Evolutionary conservation across 2,113 vertebrate species (phyloP).

Genomic region (Bos javanicus): DNA sequence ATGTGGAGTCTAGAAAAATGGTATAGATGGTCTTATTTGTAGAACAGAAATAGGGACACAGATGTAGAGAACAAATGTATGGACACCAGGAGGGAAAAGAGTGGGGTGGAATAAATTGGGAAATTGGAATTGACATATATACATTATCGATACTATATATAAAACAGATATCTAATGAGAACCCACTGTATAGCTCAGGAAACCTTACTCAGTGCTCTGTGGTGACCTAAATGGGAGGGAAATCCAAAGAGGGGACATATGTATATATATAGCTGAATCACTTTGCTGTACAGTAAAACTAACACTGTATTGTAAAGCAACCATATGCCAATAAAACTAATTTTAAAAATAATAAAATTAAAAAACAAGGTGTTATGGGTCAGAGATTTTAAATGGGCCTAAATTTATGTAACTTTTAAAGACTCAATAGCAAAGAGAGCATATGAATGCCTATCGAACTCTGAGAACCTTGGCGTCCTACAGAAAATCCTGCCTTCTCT

Average conservation of each 20-base stretch:
- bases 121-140: neutral
- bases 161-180: neutral
- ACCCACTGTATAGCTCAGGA: neutral
- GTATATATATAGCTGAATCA: neutral
- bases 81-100: neutral
- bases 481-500: constrained; percentile 18
- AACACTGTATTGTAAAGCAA: neutral
- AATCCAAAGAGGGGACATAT: neutral
- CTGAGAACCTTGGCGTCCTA: neutral
- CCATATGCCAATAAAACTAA: neutral
- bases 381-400: neutral
- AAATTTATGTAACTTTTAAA: neutral
- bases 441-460: neutral
- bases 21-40: neutral
- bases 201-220: neutral
- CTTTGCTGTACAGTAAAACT: neutral
- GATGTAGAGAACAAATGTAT: neutral
- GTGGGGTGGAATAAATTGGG: neutral
- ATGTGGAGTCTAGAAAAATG: neutral
- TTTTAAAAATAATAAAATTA: neutral
- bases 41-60: neutral
- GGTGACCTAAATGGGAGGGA: neutral
- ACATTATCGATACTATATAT: neutral
- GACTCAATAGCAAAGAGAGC: neutral
- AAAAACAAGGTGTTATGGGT: neutral